Evolutionary conservation across 1,140 invertebrate genomes (phyloP), one percentile per base, ranked within the genome.

Genomic region (Scaptomyza hsui): DNA sequence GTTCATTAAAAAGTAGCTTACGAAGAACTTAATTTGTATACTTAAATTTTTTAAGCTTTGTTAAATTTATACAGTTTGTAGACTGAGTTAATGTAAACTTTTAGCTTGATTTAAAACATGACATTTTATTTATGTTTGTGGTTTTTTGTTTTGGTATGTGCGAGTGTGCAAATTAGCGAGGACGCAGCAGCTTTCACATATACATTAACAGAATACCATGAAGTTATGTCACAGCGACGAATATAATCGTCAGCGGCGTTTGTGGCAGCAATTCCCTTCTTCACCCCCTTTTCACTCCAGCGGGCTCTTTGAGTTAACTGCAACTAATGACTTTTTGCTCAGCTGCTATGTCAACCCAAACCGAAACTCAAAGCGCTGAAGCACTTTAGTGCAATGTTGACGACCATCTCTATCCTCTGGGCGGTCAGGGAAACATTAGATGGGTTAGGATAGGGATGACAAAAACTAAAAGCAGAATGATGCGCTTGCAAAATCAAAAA

Each of bases 281-380:
- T 29, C 68, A 15, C 29, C 24, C 56, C 10, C 42, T 41, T 15
- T 37, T 19, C 24, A 24, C 6, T 37, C 41, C 68, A 56, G 65
- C 21, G n/a, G 52, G 45, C 61, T 85, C 65, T 81, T 86, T 61
- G 67, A 81, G 53, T 80, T 68, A 45, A 45, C 75, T 68, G 75
- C 78, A 77, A 81, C 81, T 85, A 85, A 85, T 86, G 81, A 85
- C 77, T 86, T 85, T 85, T 86, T 26, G 69, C 49, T 7, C 42
- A 32, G 42, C 51, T 44, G 42, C 64, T 55, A 52, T 73, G 80
- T 76, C 80, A 77, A 74, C 77, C 81, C 76, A 68, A 80, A 49
- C 53, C 39, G 57, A 7, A 5, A 21, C 42, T 75, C 77, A 76
- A 76, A 76, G 72, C 77, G 68, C 60, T 73, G 26, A 24, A 70